These are phyloP conservation scores for Pollenia griseotomentosa DNA, from an alignment of 2,888 invertebrate genomes.

Conservation along the genomic window DNA sequence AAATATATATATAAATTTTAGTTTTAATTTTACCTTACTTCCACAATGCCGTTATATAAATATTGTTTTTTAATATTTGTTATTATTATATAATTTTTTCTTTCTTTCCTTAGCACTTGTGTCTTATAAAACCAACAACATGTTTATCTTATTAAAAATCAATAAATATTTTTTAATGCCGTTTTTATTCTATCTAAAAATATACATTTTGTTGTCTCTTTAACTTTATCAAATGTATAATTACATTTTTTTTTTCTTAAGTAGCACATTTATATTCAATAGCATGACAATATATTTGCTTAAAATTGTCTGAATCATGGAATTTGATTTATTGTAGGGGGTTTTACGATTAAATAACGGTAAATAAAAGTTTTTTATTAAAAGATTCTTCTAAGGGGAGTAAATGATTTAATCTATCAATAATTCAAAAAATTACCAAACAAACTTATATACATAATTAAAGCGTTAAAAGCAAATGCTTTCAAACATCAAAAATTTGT, in stretches of 20 bases:
- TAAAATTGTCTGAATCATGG: background rate
- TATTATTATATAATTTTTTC: background rate
- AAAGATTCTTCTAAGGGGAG: background rate
- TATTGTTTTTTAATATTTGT: conserved; percentile 1
- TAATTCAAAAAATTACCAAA: too few species aligned
- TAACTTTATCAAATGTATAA: conserved; percentile 7
- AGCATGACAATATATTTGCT: background rate
- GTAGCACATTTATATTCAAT: conserved; percentile 23
- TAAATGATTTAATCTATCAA: too few species aligned
- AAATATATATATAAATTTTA: background rate
- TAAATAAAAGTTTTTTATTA: background rate
- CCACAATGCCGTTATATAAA: conserved; percentile 10
- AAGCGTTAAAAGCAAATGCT: too few species aligned
- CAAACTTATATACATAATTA: too few species aligned
- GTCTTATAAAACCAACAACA: background rate
- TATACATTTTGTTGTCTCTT: conserved; percentile 2
- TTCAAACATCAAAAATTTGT: too few species aligned
- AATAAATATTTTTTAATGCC: conserved; percentile 27
- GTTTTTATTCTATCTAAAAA: background rate
- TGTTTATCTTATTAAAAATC: conserved; percentile 38
- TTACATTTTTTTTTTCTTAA: conserved; percentile 19
- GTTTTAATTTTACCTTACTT: background rate
- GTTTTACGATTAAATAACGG: background rate
- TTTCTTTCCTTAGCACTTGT: background rate
- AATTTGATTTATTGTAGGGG: background rate